Conservation (phyloP, 2,113 vertebrate genomes). For the Oxygymnocypris stewartii region DNA sequence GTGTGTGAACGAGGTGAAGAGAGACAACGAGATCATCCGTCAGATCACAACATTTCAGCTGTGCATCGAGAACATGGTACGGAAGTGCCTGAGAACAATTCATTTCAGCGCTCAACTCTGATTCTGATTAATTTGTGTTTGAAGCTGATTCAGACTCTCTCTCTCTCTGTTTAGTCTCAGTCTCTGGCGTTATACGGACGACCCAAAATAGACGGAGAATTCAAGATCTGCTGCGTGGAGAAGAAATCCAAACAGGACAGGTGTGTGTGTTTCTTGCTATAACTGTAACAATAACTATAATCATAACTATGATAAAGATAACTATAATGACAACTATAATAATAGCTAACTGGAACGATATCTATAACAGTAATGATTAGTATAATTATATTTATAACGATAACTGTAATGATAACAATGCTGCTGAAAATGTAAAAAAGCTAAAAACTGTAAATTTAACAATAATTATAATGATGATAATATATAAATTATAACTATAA, state of each 20-base stretch:
- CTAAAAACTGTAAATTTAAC: background rate
- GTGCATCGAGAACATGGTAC: slow-evolving; percentile 84
- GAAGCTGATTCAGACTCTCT: background rate
- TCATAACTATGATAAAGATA: background rate
- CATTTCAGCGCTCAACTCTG: background rate
- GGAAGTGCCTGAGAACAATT: background rate
- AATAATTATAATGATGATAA: background rate
- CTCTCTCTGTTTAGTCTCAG: slow-evolving; percentile 69
- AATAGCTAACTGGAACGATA: background rate
- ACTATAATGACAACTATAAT: background rate
- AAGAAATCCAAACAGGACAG: slow-evolving; percentile 90
- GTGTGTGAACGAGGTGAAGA: slow-evolving; percentile 89
- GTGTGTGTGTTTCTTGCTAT: no score
- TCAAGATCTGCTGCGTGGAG: slow-evolving; percentile 84
- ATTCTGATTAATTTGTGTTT: background rate
- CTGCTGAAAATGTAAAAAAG: no score
- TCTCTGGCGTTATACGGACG: slow-evolving; percentile 88
- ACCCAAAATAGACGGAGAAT: slow-evolving; percentile 91
- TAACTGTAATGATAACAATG: background rate
- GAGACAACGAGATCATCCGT: slow-evolving; percentile 87
- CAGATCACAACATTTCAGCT: slow-evolving; percentile 90
- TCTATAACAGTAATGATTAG: background rate
- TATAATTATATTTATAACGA: background rate
- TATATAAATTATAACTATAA: background rate
- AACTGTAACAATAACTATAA: no score